Base-by-base conservation (phyloP, 2,888 invertebrate genomes). In the Aethes cnicana region DNA sequence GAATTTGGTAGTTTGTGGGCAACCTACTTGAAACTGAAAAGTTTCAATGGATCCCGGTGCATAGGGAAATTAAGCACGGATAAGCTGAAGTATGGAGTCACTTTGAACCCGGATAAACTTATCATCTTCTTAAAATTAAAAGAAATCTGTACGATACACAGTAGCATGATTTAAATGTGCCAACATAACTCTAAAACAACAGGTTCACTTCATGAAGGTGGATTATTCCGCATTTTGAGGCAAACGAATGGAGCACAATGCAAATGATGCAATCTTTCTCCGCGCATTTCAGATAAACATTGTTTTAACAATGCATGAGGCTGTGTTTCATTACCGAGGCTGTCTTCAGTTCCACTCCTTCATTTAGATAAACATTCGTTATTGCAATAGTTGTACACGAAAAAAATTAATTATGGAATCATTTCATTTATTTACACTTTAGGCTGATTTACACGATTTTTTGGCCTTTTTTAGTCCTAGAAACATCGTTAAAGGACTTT, bases 1-100 rank as follows among this genome's bases (percentile, higher is more conserved):
- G 63, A 66, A 70, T 72, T 72, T 62, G 64, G 66, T 63, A 68
- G 70, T 66, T 68, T 62, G 61, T 54, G 65, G 62, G 42, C 54
- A 33, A 25, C 47, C 52, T 58, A 57, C 54, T 61, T 57, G 53
- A 52, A 60, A 67, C 59, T 58, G 54, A 61, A 66, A 63, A 60
- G 50, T 55, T 57, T 55, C 46, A 46, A 33, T 37, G 52, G 54
- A 54, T 57, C 30, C 52, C 14, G 41, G 47, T 54, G 54, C 56
- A 54, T 52, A 36, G 37, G 48, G 36, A 55, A 55, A 55, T 55
- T 52, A 52, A 52, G 42, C 32, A 37, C 3, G 37, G 44, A 52
- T 52, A 44, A 52, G 35, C 35, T 23, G 39, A 50, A 25, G 36
- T 37, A 50, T 36, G 30, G 16, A 48, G 12, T 32, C 37, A 3